phyloP scores from a whole-genome alignment of 2,113 vertebrate species.

The Pipra filicauda region DNA sequence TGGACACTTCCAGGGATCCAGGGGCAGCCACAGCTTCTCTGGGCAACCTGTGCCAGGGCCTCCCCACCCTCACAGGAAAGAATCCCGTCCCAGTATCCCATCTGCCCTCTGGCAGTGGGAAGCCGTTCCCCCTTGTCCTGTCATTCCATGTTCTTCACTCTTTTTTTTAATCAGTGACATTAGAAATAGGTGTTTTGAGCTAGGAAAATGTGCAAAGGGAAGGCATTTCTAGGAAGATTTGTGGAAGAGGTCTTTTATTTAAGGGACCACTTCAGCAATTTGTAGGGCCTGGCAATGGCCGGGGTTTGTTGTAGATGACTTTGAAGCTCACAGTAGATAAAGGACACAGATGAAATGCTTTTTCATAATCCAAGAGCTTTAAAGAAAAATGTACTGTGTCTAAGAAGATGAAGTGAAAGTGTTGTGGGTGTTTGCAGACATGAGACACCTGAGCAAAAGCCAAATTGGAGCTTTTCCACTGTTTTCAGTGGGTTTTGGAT shows the following conservation, averaged over 20 bases:
- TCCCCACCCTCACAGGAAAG: background rate
- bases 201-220: background rate
- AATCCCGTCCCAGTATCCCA: background rate
- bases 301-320: background rate
- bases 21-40: background rate
- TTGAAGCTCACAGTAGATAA: background rate
- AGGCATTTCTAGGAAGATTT: background rate
- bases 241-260: background rate
- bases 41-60: background rate
- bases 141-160: background rate
- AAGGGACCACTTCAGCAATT: background rate
- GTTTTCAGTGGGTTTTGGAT: background rate
- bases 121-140: background rate
- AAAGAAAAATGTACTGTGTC: background rate
- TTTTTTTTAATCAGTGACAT: background rate
- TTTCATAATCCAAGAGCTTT: background rate
- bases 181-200: background rate
- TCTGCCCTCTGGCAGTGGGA: background rate
- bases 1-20: background rate
- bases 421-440: constrained; percentile 13
- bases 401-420: background rate
- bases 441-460: background rate
- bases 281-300: background rate
- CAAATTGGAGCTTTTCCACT: background rate
- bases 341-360: background rate